These are phyloP conservation scores for Agonopterix arenella DNA, from an alignment of 2,888 invertebrate genomes.

Conservation along the genomic window DNA sequence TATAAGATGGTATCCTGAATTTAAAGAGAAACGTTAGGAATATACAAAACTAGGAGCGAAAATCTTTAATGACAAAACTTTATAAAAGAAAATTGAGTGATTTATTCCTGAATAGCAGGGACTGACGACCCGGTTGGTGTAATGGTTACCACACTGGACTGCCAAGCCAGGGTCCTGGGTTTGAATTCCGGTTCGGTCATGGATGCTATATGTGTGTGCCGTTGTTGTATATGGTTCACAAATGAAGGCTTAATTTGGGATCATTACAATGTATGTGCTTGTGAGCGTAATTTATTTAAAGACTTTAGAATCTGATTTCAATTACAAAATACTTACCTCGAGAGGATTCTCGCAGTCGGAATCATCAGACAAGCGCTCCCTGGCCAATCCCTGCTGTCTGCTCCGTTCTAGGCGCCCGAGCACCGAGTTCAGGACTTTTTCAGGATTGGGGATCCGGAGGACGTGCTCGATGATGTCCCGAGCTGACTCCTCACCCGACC, in stretches of 20 bases:
- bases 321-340: constrained; percentile 26
- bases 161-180: too few species aligned
- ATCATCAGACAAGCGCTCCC: constrained; percentile 25
- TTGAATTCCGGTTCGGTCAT: too few species aligned
- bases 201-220: too few species aligned
- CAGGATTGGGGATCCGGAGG: constrained; percentile 47
- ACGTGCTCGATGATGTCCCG: constrained; percentile 53
- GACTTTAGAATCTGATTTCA: too few species aligned
- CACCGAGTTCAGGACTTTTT: constrained; percentile 57
- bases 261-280: too few species aligned
- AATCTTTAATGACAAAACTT: not conserved
- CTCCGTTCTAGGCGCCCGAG: constrained; percentile 46
- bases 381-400: constrained; percentile 23
- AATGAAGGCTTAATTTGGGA: too few species aligned
- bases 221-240: too few species aligned
- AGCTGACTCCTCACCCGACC: constrained; percentile 38
- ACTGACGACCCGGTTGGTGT: too few species aligned
- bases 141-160: too few species aligned
- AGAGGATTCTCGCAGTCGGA: constrained; percentile 40
- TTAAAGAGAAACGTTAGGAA: not conserved
- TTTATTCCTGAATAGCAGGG: too few species aligned
- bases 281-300: too few species aligned
- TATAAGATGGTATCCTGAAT: not conserved
- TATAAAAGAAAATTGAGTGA: not conserved
- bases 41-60: not conserved